Conservation (phyloP, 2,797 vertebrate genomes). For the Scomberomorus guttatus region DNA sequence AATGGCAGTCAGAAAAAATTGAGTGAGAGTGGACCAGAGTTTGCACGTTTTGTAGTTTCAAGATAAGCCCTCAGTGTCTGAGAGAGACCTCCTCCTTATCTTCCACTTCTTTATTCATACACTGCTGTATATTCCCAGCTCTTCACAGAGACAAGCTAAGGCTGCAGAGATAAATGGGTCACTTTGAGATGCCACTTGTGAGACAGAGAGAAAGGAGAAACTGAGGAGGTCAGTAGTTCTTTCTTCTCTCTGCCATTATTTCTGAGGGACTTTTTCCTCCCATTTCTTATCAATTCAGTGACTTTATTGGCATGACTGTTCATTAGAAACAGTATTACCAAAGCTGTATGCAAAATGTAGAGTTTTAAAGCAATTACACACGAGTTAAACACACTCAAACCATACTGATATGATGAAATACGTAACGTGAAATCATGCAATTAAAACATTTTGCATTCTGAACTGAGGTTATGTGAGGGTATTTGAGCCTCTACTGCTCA, state of each 20-base stretch:
- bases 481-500: background rate
- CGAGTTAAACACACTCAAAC: background rate
- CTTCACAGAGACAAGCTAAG: slow-evolving; percentile 61
- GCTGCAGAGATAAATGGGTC: slow-evolving; percentile 68
- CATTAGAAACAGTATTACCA: slow-evolving; percentile 6
- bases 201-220: slow-evolving; percentile 49
- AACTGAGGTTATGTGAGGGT: background rate
- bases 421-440: background rate
- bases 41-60: slow-evolving; percentile 53
- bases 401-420: background rate
- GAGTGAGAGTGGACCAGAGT: slow-evolving; percentile 42
- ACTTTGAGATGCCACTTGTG: slow-evolving; percentile 63
- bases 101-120: slow-evolving; percentile 67
- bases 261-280: background rate
- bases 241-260: slow-evolving; percentile 19
- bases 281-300: slow-evolving; percentile 20
- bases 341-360: background rate
- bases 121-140: slow-evolving; percentile 53
- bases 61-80: slow-evolving; percentile 66
- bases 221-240: slow-evolving; percentile 43
- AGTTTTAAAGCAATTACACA: background rate
- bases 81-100: slow-evolving; percentile 65
- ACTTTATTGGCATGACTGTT: slow-evolving; percentile 3
- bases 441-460: background rate
- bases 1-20: slow-evolving; percentile 34